Percentiles rank a stretch among this genome's conserved stretches.
Conservation (phyloP, 2,888 invertebrate species). For the Cryptus viduatorius region DNA sequence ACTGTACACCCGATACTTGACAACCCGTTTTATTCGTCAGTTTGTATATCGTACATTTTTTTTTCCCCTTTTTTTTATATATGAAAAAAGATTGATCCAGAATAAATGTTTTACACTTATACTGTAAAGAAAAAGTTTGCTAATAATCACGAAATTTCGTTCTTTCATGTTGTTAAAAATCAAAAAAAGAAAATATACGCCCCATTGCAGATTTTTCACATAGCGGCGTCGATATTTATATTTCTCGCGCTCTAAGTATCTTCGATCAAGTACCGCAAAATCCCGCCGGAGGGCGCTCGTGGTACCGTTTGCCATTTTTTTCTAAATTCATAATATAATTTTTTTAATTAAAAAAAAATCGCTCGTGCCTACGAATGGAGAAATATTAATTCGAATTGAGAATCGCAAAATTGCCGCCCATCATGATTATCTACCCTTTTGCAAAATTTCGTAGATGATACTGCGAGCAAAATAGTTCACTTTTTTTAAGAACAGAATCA, state of each 20-base stretch:
- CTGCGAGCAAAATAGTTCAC: background rate
- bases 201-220: background rate
- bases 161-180: slow-evolving; percentile 61
- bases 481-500: background rate
- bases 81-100: slow-evolving; percentile 74
- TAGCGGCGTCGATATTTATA: slow-evolving; percentile 16
- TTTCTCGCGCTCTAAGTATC: slow-evolving; percentile 10
- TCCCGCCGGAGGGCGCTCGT: slow-evolving; percentile 10
- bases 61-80: slow-evolving; percentile 68
- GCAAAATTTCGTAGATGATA: background rate
- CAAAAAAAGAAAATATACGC: background rate
- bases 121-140: slow-evolving; percentile 75
- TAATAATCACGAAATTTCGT: slow-evolving; percentile 75
- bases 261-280: background rate
- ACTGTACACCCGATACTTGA: slow-evolving; percentile 42
- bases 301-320: background rate
- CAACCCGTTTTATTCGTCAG: slow-evolving; percentile 47
- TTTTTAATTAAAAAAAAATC: background rate
- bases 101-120: slow-evolving; percentile 79
- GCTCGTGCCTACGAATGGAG: background rate
- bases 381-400: background rate
- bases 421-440: background rate
- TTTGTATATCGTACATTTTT: slow-evolving; percentile 52
- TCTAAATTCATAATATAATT: background rate
- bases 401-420: background rate